phyloP scores from a whole-genome alignment of 2,797 vertebrate genomes.

The Pantherophis vulpinus region DNA sequence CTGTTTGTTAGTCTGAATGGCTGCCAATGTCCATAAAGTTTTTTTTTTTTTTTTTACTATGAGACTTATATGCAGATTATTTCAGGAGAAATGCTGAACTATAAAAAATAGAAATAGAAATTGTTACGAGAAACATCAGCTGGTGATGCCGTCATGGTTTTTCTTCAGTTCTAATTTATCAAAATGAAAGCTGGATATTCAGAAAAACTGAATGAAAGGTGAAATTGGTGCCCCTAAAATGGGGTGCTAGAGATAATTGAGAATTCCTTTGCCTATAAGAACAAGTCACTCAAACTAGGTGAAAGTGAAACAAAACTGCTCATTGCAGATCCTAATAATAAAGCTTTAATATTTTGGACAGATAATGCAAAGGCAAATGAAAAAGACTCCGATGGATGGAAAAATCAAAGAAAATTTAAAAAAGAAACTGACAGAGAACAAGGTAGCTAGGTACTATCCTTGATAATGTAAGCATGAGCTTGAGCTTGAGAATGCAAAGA shows the following conservation, averaged over 20 bases:
- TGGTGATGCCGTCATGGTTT: neutral
- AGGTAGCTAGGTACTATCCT: neutral
- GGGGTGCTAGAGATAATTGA: neutral
- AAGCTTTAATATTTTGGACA: neutral
- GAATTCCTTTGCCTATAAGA: neutral
- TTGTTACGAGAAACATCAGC: neutral
- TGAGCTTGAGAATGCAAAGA: neutral
- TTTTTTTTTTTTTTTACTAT: neutral
- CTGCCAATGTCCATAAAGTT: neutral
- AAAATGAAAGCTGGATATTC: neutral
- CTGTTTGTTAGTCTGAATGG: neutral
- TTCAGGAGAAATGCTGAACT: neutral
- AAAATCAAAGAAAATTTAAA: neutral
- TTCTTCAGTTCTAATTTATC: neutral
- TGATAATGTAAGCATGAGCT: neutral
- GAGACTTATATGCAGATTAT: neutral
- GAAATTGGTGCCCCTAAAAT: neutral
- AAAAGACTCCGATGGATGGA: neutral
- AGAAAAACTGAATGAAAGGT: neutral
- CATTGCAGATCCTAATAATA: neutral
- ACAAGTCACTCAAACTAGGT: neutral
- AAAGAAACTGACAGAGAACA: neutral
- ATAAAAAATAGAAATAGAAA: neutral
- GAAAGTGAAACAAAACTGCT: neutral
- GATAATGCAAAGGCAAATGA: neutral